phyloP scores from a whole-genome alignment of 2,888 invertebrate genomes.

The Andrena fulva region DNA sequence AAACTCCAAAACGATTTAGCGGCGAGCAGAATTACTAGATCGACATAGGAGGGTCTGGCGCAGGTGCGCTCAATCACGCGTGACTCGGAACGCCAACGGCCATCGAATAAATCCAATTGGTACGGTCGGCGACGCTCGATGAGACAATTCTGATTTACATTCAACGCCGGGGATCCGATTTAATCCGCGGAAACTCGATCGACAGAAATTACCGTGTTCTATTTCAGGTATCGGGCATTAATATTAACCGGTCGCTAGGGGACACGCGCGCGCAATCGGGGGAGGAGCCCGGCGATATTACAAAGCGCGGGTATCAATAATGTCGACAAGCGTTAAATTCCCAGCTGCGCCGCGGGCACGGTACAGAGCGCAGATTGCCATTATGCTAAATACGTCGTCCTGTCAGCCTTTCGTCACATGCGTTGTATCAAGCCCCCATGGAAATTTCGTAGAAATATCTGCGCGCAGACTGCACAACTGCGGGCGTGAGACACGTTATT shows the following conservation, averaged over 20 bases:
- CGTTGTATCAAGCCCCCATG: background rate
- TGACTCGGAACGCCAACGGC: constrained; percentile 5
- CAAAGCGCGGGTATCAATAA: constrained; percentile 39
- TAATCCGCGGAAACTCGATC: constrained; percentile 40
- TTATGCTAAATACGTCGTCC: constrained; percentile 38
- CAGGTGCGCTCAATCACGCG: constrained; percentile 9
- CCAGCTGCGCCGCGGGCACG: constrained; percentile 1
- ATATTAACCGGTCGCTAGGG: constrained; percentile 2
- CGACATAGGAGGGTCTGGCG: background rate
- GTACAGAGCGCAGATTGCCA: constrained; percentile 35
- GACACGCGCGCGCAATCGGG: background rate
- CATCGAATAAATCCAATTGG: constrained; percentile 11
- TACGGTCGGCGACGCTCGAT: constrained; percentile 5
- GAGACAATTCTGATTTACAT: constrained; percentile 45
- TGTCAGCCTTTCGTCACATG: constrained; percentile 9
- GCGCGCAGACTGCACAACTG: background rate
- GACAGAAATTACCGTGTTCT: constrained; percentile 11
- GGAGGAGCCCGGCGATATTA: constrained; percentile 20
- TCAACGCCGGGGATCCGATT: constrained; percentile 25
- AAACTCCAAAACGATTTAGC: no score
- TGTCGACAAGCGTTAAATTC: constrained; percentile 36
- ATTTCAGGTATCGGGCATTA: constrained; percentile 9
- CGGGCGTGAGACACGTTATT: background rate
- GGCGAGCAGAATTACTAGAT: no score
- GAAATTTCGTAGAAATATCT: constrained; percentile 27